phyloP scores from a whole-genome alignment of 2,888 invertebrate species.

The Philereme transversata region DNA sequence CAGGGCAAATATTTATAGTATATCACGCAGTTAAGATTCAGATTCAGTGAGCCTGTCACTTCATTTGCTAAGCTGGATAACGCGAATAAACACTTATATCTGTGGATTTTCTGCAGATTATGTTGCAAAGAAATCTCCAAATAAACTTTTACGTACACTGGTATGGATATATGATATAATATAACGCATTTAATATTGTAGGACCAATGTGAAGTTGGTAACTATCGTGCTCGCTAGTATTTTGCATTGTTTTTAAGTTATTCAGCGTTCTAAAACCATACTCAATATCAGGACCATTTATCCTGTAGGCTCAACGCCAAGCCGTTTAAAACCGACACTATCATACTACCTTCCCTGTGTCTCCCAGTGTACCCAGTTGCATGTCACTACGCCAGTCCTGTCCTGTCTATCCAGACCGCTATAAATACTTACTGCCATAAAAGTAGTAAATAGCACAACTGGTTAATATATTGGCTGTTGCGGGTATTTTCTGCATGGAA shows the following conservation, averaged over 20 bases:
- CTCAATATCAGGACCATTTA: too few species aligned
- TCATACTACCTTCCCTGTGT: too few species aligned
- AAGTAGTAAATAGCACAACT: constrained; percentile 39
- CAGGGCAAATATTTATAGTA: constrained; percentile 35
- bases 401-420: constrained; percentile 43
- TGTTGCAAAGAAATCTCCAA: too few species aligned
- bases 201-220: too few species aligned
- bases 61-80: constrained; percentile 23
- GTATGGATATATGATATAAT: too few species aligned
- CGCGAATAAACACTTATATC: background rate
- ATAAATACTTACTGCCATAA: constrained; percentile 32
- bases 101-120: background rate
- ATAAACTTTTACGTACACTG: too few species aligned
- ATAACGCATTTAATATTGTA: too few species aligned
- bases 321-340: too few species aligned
- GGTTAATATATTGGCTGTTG: constrained; percentile 33
- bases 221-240: too few species aligned
- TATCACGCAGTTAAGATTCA: constrained; percentile 28
- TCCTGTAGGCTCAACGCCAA: too few species aligned
- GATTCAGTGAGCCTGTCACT: constrained; percentile 26
- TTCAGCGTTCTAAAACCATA: too few species aligned
- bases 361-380: constrained; percentile 7
- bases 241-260: too few species aligned
- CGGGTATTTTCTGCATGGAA: constrained; percentile 12
- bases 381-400: constrained; percentile 43